Conservation (phyloP, 2,888 invertebrate species). For the Sacculina carcini region DNA sequence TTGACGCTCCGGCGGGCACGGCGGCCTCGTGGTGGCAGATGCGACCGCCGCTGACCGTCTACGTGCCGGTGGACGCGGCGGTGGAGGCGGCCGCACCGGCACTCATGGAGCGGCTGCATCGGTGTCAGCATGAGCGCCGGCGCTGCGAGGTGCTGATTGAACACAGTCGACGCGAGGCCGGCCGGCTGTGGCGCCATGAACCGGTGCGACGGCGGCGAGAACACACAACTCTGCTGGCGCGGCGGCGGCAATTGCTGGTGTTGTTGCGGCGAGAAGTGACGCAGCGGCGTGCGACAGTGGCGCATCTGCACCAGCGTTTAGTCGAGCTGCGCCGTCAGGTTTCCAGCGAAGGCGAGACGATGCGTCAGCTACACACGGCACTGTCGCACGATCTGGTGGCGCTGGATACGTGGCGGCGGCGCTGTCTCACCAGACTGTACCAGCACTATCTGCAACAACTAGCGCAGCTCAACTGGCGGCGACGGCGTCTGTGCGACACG, state of each 20-base stretch:
- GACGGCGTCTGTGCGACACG: slow-evolving; percentile 8
- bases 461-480: slow-evolving; percentile 8
- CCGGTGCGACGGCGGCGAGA: background rate
- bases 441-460: slow-evolving; percentile 2
- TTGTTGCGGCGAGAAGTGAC: background rate
- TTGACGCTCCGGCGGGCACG: background rate
- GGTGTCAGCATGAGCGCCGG: background rate
- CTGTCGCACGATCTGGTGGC: background rate
- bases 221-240: background rate
- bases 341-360: background rate
- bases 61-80: background rate
- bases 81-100: background rate
- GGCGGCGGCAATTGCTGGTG: background rate
- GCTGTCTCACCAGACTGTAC: slow-evolving; percentile 1
- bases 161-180: background rate
- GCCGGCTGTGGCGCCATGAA: background rate
- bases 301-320: background rate
- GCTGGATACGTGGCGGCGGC: background rate
- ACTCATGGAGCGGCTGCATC: background rate
- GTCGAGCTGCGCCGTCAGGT: background rate
- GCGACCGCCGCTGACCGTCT: background rate
- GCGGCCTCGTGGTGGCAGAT: too few species aligned
- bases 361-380: background rate
- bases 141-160: background rate
- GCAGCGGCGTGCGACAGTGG: background rate